Evolutionary conservation across 2,113 vertebrate species (phyloP).

Genomic region (Aegotheles bennettii): DNA sequence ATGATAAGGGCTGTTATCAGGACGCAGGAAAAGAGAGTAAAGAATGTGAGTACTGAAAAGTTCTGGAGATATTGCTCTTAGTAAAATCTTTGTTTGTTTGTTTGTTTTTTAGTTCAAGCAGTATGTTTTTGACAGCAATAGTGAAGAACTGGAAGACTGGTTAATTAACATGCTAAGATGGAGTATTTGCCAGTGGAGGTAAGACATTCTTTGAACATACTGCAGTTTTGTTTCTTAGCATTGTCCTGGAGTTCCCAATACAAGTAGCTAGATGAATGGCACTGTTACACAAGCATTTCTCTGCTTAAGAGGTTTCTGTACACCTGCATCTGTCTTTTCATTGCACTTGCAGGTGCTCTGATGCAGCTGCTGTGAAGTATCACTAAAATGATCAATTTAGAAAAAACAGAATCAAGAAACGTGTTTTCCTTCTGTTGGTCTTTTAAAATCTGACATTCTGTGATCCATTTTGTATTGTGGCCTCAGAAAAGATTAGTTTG

Average conservation of each 20-base stretch:
- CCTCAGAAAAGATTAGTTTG: neutral
- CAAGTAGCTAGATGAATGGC: neutral
- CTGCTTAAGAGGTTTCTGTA: neutral
- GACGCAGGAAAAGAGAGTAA: neutral
- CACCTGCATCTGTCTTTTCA: neutral
- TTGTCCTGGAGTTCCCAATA: neutral
- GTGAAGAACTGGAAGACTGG: constrained; percentile 66
- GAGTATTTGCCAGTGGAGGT: constrained; percentile 74
- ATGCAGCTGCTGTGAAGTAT: neutral
- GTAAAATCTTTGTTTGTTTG: constrained; percentile 41
- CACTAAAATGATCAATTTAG: neutral
- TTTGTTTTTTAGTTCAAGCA: constrained; percentile 60
- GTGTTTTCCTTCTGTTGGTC: neutral
- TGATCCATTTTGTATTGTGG: neutral
- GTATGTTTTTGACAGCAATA: constrained; percentile 68
- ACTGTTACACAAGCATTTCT: neutral
- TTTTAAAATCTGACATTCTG: neutral
- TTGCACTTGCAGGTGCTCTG: neutral
- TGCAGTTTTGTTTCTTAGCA: neutral
- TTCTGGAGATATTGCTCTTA: neutral
- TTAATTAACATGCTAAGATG: constrained; percentile 70
- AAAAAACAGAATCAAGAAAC: neutral
- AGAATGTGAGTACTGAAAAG: neutral
- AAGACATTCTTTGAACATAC: constrained; percentile 32
- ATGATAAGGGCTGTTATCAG: neutral